Evolutionary conservation across 2,888 invertebrate genomes (phyloP).

Genomic region (Drosophila eohydei): DNA sequence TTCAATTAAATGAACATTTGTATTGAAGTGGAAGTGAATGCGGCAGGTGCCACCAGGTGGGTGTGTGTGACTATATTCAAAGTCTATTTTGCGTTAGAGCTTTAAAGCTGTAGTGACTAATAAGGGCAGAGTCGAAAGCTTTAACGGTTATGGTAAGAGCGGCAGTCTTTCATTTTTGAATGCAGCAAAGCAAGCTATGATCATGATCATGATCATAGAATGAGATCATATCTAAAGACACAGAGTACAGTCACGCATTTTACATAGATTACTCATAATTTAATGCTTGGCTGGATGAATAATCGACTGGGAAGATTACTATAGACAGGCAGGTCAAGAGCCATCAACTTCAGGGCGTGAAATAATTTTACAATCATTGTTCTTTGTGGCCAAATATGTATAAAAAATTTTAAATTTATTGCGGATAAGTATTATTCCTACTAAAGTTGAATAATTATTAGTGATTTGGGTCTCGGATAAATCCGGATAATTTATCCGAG

Average conservation of each 20-base stretch:
- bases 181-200: conserved; percentile 23
- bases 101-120: conserved; percentile 42
- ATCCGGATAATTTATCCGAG: neutral
- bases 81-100: conserved; percentile 18
- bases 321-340: conserved; percentile 23
- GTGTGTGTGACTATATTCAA: conserved; percentile 14
- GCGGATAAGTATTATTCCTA: neutral
- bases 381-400: conserved; percentile 1
- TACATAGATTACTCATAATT: conserved; percentile 36
- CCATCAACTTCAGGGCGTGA: conserved; percentile 5
- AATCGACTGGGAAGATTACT: conserved; percentile 25
- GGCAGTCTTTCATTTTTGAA: conserved; percentile 37
- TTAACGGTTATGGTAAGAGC: conserved; percentile 14
- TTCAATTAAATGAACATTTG: conserved; percentile 43
- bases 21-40: conserved; percentile 24
- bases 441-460: no score
- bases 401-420: neutral
- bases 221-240: conserved; percentile 36
- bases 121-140: conserved; percentile 44
- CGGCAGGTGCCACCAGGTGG: conserved; percentile 36
- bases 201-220: conserved; percentile 38
- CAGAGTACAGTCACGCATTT: conserved; percentile 26
- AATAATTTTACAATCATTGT: neutral
- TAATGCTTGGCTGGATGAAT: conserved; percentile 29
- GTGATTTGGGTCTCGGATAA: neutral